Percentiles rank a stretch among this genome's conserved stretches.
These are phyloP conservation scores for Gymnorhina tibicen DNA, from an alignment of 2,113 vertebrate genomes.

Conservation along the genomic window DNA sequence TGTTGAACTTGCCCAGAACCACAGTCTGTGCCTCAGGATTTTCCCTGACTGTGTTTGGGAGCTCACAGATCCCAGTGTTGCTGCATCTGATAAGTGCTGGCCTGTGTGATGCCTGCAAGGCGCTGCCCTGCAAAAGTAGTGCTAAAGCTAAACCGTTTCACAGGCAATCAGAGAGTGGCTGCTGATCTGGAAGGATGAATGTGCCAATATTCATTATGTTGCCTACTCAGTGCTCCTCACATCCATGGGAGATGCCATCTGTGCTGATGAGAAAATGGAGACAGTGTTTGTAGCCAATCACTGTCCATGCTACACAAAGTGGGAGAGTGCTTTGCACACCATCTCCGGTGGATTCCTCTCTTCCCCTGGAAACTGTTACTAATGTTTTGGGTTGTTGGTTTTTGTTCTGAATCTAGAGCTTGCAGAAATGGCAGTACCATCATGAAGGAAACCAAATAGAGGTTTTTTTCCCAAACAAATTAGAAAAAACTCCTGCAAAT, in stretches of 20 bases:
- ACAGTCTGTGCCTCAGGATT: accelerated
- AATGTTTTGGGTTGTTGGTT: neutral
- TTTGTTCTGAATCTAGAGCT: neutral
- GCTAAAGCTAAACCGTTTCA: neutral
- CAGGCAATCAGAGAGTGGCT: neutral
- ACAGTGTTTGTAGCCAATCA: neutral
- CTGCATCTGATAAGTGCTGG: neutral
- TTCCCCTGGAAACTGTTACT: neutral
- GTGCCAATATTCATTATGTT: neutral
- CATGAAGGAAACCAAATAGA: neutral
- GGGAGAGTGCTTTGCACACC: neutral
- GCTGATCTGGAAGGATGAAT: neutral
- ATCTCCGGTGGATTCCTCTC: neutral
- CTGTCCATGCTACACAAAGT: neutral
- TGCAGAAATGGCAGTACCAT: neutral
- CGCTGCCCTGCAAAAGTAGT: neutral
- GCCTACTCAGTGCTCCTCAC: neutral
- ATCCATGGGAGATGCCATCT: neutral
- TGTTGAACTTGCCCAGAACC: neutral
- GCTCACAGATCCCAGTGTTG: neutral
- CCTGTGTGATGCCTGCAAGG: neutral
- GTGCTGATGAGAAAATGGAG: neutral
- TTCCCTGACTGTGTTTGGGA: neutral
- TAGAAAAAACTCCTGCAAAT: neutral
- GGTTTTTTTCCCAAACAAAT: neutral